phyloP scores from a whole-genome alignment of 2,113 vertebrate species.

The Gallinago paraguaiae region DNA sequence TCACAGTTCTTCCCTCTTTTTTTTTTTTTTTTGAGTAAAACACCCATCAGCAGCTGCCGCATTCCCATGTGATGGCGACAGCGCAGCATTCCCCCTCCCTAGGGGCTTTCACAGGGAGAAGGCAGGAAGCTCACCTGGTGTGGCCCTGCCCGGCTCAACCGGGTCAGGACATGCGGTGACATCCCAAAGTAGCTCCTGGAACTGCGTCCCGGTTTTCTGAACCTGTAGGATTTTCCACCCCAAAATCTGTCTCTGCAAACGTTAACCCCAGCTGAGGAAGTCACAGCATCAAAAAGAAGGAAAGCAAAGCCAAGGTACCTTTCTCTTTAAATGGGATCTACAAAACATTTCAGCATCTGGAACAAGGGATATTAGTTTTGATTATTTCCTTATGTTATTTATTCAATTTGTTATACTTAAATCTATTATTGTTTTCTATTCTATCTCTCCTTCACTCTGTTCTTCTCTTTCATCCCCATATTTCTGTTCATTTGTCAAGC shows the following conservation, averaged over 20 bases:
- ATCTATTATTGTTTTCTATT: constrained; percentile 71
- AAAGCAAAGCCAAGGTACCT: neutral
- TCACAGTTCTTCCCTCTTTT: neutral
- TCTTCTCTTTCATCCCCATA: constrained; percentile 73
- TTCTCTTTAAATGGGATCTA: neutral
- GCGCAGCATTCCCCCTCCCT: neutral
- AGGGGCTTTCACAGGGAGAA: neutral
- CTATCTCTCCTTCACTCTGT: constrained; percentile 57
- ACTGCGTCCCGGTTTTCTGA: rapidly evolving
- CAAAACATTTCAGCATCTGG: constrained; percentile 66
- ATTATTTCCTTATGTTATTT: constrained; percentile 78
- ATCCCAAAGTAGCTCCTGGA: rapidly evolving
- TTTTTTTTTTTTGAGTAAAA: neutral
- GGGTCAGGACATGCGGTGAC: rapidly evolving
- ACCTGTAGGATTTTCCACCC: neutral
- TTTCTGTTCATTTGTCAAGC: constrained; percentile 69
- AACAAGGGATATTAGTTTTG: constrained; percentile 54
- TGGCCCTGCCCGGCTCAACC: rapidly evolving
- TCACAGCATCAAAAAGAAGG: neutral
- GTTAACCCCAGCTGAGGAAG: neutral
- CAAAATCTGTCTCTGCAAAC: neutral
- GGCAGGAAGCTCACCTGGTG: too few species aligned
- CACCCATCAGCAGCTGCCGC: rapidly evolving
- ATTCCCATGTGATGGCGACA: rapidly evolving
- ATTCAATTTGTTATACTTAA: constrained; percentile 63